Percentiles rank a stretch among this genome's conserved stretches.
phyloP scores from a whole-genome alignment of 2,113 vertebrate species.

The Phalacrocorax brasilianus region DNA sequence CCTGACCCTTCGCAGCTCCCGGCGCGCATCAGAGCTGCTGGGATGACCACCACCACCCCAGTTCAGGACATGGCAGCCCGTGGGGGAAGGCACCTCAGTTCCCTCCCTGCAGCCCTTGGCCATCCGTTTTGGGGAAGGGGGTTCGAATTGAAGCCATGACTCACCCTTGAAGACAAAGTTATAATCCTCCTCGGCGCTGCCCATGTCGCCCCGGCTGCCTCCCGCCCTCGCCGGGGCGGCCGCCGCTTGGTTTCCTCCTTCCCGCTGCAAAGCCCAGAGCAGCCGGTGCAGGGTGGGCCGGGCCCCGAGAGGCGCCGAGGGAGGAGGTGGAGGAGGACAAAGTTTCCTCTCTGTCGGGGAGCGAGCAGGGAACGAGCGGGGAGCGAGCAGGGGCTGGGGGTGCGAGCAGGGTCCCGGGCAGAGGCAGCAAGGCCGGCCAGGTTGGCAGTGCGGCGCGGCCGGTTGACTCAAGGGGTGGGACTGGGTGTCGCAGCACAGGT shows the following conservation, averaged over 20 bases:
- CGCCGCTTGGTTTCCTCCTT: neutral
- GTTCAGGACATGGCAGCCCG: neutral
- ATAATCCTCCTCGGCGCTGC: constrained; percentile 82
- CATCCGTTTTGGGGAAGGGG: neutral
- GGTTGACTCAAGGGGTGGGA: constrained; percentile 44
- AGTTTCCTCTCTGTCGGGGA: neutral
- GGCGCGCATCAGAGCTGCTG: rapidly evolving
- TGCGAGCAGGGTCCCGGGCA: neutral
- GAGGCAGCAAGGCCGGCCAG: neutral
- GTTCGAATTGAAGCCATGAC: neutral
- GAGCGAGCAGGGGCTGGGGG: rapidly evolving
- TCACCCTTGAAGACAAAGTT: constrained; percentile 98
- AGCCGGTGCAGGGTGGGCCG: neutral
- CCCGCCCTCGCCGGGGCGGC: neutral
- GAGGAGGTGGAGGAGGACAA: neutral
- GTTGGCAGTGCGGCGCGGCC: neutral
- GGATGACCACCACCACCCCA: rapidly evolving
- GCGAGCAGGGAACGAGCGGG: neutral
- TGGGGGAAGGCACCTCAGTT: neutral
- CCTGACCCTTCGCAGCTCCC: neutral
- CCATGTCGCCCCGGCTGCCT: constrained; percentile 70
- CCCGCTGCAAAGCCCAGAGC: neutral
- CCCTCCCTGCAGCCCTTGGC: neutral
- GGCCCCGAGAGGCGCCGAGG: neutral
- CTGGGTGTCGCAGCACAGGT: constrained; percentile 41